Conservation (phyloP, 2,888 invertebrate genomes). For the Gasteruption jaculator region DNA sequence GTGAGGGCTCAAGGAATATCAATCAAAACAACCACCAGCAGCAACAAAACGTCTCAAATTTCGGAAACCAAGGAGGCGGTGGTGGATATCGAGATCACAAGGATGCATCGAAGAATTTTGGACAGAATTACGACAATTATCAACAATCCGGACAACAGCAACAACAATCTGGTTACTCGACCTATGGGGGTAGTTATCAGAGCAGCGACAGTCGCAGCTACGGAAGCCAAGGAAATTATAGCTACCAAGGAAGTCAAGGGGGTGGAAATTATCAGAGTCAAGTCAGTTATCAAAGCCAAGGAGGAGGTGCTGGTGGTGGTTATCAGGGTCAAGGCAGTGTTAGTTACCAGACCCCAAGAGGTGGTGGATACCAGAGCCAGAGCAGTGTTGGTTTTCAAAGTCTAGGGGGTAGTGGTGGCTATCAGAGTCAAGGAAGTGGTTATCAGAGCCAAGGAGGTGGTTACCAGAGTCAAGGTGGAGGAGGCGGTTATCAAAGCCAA, state of each 20-base stretch:
- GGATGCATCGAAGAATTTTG: slow-evolving; percentile 31
- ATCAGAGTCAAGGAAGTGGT: slow-evolving; percentile 29
- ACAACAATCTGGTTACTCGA: no score
- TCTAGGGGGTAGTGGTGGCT: slow-evolving; percentile 24
- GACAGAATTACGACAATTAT: slow-evolving; percentile 32
- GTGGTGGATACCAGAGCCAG: slow-evolving; percentile 14
- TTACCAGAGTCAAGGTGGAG: slow-evolving; percentile 18
- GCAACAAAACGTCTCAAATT: no score
- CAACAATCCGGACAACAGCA: slow-evolving; percentile 28
- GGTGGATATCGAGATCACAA: slow-evolving; percentile 34
- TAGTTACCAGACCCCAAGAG: no score
- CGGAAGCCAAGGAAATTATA: slow-evolving; percentile 30
- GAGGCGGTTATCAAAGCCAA: no score
- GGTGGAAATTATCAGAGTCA: slow-evolving; percentile 24
- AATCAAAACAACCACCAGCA: no score
- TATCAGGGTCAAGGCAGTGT: slow-evolving; percentile 18
- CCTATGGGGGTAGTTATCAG: slow-evolving; percentile 26
- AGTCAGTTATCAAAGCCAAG: slow-evolving; percentile 24
- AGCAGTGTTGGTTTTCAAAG: slow-evolving; percentile 25
- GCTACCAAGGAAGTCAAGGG: slow-evolving; percentile 12
- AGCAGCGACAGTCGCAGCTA: slow-evolving; percentile 51
- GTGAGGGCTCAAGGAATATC: no score
- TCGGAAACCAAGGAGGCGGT: no score
- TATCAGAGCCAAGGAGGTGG: slow-evolving; percentile 22
- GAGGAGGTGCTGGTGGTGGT: slow-evolving; percentile 13